These are phyloP conservation scores for Tangara arthus DNA, from an alignment of 2,797 vertebrate genomes.

Conservation along the genomic window DNA sequence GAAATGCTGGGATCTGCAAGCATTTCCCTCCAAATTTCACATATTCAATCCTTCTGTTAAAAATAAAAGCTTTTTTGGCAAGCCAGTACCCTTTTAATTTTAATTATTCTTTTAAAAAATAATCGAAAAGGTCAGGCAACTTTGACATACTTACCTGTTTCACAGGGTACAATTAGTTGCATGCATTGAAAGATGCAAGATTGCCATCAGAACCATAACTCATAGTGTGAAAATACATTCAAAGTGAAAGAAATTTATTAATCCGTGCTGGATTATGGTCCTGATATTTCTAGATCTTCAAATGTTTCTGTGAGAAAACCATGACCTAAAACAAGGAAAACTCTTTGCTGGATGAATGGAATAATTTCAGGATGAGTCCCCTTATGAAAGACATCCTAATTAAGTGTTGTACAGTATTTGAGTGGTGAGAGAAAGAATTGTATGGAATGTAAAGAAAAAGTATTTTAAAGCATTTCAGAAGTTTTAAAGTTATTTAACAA, in stretches of 20 bases:
- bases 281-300: background rate
- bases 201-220: background rate
- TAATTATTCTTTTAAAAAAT: background rate
- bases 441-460: background rate
- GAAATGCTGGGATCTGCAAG: background rate
- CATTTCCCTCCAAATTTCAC: background rate
- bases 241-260: background rate
- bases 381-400: background rate
- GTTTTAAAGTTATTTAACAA: background rate
- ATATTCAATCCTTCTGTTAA: background rate
- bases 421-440: background rate
- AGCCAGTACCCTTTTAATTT: background rate
- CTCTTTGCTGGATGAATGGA: background rate
- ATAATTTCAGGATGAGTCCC: background rate
- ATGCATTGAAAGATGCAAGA: background rate
- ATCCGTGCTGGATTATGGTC: background rate
- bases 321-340: background rate
- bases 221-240: background rate
- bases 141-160: background rate
- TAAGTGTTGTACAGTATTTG: background rate
- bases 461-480: background rate
- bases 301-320: background rate
- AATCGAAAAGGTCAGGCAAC: background rate
- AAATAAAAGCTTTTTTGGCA: background rate
- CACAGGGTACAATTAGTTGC: background rate